Conservation (phyloP, 2,888 invertebrate species). For the Megastigmus dorsalis region DNA sequence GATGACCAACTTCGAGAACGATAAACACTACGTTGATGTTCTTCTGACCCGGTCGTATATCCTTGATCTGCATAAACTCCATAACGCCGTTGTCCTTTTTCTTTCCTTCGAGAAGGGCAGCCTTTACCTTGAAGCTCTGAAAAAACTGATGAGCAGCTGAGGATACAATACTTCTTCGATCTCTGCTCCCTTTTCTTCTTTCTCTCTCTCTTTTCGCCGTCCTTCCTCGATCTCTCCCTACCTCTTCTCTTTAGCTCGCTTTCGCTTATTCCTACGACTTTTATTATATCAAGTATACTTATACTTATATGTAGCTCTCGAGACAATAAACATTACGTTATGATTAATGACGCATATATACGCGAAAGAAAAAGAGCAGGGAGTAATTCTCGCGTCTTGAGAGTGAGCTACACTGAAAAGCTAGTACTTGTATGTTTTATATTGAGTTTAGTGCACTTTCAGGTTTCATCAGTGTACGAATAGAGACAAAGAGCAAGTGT, state of each 20-base stretch:
- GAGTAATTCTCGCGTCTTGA: too few relatives aligned
- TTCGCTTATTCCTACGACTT: too few relatives aligned
- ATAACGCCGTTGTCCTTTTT: slow-evolving; percentile 63
- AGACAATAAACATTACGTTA: too few relatives aligned
- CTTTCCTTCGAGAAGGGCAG: background rate
- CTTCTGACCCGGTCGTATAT: slow-evolving; percentile 93
- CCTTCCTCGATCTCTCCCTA: background rate
- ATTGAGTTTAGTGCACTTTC: too few relatives aligned
- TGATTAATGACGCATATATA: too few relatives aligned
- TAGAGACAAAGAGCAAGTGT: too few relatives aligned
- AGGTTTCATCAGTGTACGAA: too few relatives aligned
- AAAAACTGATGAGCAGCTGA: background rate
- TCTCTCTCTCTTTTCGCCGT: background rate
- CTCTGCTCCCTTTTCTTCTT: background rate
- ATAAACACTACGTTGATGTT: slow-evolving; percentile 95
- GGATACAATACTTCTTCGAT: background rate
- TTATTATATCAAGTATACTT: too few relatives aligned
- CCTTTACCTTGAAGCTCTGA: background rate
- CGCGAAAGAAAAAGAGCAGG: too few relatives aligned
- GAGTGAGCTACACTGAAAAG: too few relatives aligned
- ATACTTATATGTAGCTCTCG: too few relatives aligned
- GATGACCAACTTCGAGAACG: slow-evolving; percentile 92
- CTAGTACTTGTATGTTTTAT: too few relatives aligned
- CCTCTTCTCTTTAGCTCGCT: background rate
- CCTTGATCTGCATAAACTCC: slow-evolving; percentile 85